Base-by-base conservation (phyloP, 2,797 vertebrate genomes). In the Pitangus sulphuratus region DNA sequence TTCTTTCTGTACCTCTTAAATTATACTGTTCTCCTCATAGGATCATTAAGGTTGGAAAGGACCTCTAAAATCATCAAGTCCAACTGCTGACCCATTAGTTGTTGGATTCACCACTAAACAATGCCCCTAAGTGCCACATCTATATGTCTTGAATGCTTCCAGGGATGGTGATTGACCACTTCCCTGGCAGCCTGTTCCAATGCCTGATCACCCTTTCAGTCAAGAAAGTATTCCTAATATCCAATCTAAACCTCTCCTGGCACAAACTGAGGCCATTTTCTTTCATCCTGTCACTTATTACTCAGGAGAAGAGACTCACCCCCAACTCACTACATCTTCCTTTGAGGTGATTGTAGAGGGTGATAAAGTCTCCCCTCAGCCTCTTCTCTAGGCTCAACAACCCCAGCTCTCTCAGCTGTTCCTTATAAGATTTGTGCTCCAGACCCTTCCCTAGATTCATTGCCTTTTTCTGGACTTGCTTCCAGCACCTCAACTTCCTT, bases 361-460 rank as follows among this genome's bases (percentile, higher is more conserved):
- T 39, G 28, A 26, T 31, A 17, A 45, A 19, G 6, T 51, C 4
- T 11, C 5, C 21, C 21, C 12, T 58, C 39, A 40, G 4, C 33
- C 17, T 77, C 16, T 70, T 64, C 17, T 84, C 12, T 30, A 22
- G 37, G 8, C 17, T 40, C 26, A 51, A 19, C 17, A 31, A 1
- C 12, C 8, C 24, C 30, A 18, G 14, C 44, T 64, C 11, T 20
- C 25, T 39, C 71, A 57, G 50, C 24, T 14, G 2, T 25, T 57
- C n/a, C 20, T 64, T 14, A 11, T 1, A 15, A 33, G 25, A 15
- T 16, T 12, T 61, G 37, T 64, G 44, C 30, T 83, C 30, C 37
- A 64, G 64, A 4, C 24, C 4, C 9, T 39, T 9, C 20, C 13
- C 16, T 24, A 51, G n/a, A 12, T 57, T 20, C 0, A 0, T 25